These are phyloP conservation scores for Eremobia ochroleuca DNA, from an alignment of 2,888 invertebrate species.

Conservation along the genomic window DNA sequence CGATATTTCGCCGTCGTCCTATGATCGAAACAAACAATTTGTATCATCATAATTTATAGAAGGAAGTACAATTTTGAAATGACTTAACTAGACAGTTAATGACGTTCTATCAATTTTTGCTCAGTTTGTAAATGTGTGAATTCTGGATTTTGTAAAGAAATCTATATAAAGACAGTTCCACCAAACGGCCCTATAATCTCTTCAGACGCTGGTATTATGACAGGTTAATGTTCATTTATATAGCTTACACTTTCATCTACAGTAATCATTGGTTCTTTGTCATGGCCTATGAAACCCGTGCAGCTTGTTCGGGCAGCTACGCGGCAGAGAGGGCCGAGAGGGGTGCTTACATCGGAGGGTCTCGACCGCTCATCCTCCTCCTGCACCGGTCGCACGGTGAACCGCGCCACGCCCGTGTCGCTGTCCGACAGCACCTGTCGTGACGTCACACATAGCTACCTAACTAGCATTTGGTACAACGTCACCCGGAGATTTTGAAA, in stretches of 20 bases:
- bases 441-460: slow-evolving; percentile 71
- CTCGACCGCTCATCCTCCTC: slow-evolving; percentile 92
- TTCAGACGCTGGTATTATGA: slow-evolving; percentile 24
- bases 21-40: slow-evolving; percentile 48
- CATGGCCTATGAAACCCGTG: slow-evolving; percentile 44
- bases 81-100: not conserved
- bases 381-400: slow-evolving; percentile 93
- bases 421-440: slow-evolving; percentile 90
- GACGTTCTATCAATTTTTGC: not conserved
- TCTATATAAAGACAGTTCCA: not conserved
- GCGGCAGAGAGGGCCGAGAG: slow-evolving; percentile 39
- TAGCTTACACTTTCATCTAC: slow-evolving; percentile 55
- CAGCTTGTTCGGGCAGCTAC: slow-evolving; percentile 62
- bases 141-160: slow-evolving; percentile 11
- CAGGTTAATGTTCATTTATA: slow-evolving; percentile 47
- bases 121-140: not conserved
- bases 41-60: slow-evolving; percentile 15
- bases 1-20: slow-evolving; percentile 64
- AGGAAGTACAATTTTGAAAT: not conserved
- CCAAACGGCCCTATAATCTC: slow-evolving; percentile 5
- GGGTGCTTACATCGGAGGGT: slow-evolving; percentile 87
- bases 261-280: slow-evolving; percentile 52
- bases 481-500: slow-evolving; percentile 51
- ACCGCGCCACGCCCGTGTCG: slow-evolving; percentile 90
- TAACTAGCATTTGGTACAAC: slow-evolving; percentile 60